Evolutionary conservation across 2,113 vertebrate species (phyloP).

Genomic region (Euleptes europaea): DNA sequence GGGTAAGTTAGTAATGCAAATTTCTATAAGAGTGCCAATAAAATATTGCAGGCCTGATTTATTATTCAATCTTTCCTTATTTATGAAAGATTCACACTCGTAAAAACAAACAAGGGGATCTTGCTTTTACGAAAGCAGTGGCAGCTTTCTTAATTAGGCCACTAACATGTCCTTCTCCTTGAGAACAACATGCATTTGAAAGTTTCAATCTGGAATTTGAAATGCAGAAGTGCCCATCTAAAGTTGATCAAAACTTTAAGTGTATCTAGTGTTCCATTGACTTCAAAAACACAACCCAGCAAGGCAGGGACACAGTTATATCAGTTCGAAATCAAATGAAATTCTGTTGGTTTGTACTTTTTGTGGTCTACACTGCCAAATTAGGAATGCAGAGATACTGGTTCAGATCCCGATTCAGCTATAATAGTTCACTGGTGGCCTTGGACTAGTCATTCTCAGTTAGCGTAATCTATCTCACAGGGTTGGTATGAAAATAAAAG

Average conservation of each 20-base stretch:
- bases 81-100: not conserved
- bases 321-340: slow-evolving; percentile 52
- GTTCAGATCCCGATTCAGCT: not conserved
- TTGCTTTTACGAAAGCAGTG: not conserved
- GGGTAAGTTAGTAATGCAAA: fast-evolving
- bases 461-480: too few species aligned
- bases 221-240: slow-evolving; percentile 48
- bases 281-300: not conserved
- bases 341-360: slow-evolving; percentile 56
- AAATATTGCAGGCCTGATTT: not conserved
- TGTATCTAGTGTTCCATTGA: not conserved
- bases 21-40: not conserved
- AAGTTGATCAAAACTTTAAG: slow-evolving; percentile 41
- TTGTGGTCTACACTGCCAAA: not conserved
- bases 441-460: too few species aligned
- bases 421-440: not conserved
- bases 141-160: slow-evolving; percentile 11
- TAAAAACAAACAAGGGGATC: not conserved
- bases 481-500: too few species aligned
- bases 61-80: not conserved
- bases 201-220: slow-evolving; percentile 57
- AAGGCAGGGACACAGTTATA: not conserved
- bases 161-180: not conserved
- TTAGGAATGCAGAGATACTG: not conserved
- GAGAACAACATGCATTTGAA: slow-evolving; percentile 28